Conservation (phyloP, 2,797 vertebrate species). For the Prionace glauca region DNA sequence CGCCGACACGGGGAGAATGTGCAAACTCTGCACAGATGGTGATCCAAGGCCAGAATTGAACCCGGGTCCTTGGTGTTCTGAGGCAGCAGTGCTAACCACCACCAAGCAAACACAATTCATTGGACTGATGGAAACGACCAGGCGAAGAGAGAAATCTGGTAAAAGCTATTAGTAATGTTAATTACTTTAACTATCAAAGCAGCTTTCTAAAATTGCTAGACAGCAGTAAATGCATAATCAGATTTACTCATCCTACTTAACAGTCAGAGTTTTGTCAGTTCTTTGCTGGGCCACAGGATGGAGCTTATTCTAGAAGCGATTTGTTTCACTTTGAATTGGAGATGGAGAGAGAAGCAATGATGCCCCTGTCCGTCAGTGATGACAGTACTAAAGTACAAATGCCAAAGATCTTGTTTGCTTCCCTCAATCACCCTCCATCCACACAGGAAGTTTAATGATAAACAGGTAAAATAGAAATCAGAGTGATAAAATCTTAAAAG, state of each 20-base stretch:
- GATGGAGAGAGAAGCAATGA: neutral
- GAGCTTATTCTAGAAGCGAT: neutral
- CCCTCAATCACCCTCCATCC: neutral
- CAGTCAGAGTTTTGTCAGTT: neutral
- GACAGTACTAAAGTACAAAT: neutral
- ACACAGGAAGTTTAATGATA: neutral
- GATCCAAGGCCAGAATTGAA: too few species aligned
- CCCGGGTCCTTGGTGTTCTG: too few species aligned
- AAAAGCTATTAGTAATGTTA: neutral
- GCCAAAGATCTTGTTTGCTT: neutral
- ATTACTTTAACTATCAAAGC: neutral
- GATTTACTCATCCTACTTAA: neutral
- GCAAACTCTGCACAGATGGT: too few species aligned
- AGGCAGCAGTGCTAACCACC: too few species aligned
- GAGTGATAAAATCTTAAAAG: neutral
- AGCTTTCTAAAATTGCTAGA: neutral
- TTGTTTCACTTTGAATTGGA: neutral
- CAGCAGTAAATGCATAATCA: neutral
- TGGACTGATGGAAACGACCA: neutral
- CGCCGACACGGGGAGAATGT: too few species aligned
- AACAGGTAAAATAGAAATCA: neutral
- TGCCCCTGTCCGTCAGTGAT: neutral
- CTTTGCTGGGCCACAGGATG: constrained; percentile 5
- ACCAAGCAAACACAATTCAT: neutral
- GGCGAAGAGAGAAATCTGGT: neutral